These are phyloP conservation scores for Sakesphorus luctuosus DNA, from an alignment of 2,113 vertebrate species.

Conservation along the genomic window DNA sequence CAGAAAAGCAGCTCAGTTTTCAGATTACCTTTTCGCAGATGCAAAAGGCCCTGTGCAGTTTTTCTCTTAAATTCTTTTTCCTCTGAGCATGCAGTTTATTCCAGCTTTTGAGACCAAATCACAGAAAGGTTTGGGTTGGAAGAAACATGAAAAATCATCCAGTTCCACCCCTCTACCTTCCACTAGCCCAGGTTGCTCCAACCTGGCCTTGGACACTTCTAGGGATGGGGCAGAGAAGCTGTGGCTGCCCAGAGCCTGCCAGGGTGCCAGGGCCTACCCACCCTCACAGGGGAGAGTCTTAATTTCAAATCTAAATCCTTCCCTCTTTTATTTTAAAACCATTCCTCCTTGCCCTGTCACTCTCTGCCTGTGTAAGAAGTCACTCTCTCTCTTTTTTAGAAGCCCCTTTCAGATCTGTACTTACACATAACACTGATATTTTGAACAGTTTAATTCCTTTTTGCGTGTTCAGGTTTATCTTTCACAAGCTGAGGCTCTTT, in stretches of 20 bases:
- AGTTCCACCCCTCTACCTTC: not conserved
- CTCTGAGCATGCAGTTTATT: not conserved
- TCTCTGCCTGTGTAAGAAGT: not conserved
- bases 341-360: not conserved
- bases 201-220: not conserved
- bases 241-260: too few relatives aligned
- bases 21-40: not conserved
- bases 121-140: not conserved
- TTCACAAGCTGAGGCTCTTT: not conserved
- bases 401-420: not conserved
- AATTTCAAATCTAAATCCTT: not conserved
- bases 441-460: not conserved
- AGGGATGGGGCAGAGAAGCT: not conserved
- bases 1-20: not conserved
- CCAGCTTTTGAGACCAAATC: not conserved
- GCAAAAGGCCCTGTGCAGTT: not conserved
- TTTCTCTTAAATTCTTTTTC: not conserved
- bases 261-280: not conserved
- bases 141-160: not conserved
- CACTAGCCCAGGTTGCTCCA: not conserved
- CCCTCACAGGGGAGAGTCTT: not conserved
- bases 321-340: not conserved
- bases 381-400: not conserved
- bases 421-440: fast-evolving
- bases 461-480: not conserved